A percentile compares a stretch with the other conserved stretches of the same genome.
Conservation (phyloP, 1,140 invertebrate species). For the Drosophila gunungcola region DNA sequence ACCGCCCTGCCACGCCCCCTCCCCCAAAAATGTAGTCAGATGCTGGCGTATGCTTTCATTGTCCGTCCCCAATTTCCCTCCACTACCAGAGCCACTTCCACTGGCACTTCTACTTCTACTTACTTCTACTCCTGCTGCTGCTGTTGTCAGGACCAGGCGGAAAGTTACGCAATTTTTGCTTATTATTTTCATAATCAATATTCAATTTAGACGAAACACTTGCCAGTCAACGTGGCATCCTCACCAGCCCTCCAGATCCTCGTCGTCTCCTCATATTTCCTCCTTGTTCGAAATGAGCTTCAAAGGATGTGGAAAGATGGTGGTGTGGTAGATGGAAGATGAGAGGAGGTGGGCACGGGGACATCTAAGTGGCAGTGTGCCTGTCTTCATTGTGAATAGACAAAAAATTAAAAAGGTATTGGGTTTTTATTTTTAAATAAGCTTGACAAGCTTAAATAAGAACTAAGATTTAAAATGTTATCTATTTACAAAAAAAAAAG, state of each 20-base stretch:
- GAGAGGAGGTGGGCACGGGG: conserved; percentile 8
- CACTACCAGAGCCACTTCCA: no score
- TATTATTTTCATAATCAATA: conserved; percentile 84
- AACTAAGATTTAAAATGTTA: no score
- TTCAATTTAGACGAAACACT: conserved; percentile 80
- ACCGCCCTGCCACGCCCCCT: conserved; percentile 27
- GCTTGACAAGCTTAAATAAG: no score
- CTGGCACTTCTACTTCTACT: not conserved
- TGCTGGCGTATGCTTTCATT: conserved; percentile 30
- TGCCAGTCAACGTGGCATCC: conserved; percentile 60
- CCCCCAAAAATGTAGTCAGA: conserved; percentile 22
- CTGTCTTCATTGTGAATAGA: not conserved
- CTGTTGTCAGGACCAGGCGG: conserved; percentile 72
- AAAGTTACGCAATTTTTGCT: conserved; percentile 82
- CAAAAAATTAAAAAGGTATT: not conserved
- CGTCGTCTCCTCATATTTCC: conserved; percentile 34
- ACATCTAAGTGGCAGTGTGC: conserved; percentile 34
- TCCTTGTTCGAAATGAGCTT: conserved; percentile 55
- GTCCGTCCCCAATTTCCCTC: not conserved
- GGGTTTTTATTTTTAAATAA: no score
- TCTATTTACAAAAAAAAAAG: no score
- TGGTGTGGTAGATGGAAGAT: conserved; percentile 1
- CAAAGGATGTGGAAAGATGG: conserved; percentile 47
- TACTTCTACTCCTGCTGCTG: conserved; percentile 17
- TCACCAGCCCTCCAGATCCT: conserved; percentile 9